Conservation (phyloP, 1,140 invertebrate species). For the Rhynchophorus ferrugineus region DNA sequence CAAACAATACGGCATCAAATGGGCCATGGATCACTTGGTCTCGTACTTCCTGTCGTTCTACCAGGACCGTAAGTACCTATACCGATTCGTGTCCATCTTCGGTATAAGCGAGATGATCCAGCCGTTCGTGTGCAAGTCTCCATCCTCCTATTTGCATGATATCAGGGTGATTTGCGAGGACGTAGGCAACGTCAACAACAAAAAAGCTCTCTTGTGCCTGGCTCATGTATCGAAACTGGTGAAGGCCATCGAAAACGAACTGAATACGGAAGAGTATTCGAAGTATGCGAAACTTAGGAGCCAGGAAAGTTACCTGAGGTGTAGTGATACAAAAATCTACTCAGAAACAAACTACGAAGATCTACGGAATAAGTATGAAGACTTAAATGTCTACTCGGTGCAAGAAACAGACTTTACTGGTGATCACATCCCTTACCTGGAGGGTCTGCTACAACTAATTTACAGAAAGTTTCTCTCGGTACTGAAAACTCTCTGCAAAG, state of each 20-base stretch:
- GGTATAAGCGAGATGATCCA: slow-evolving; percentile 33
- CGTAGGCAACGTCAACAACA: slow-evolving; percentile 3
- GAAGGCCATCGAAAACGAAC: slow-evolving; percentile 18
- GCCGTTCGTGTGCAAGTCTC: slow-evolving; percentile 21
- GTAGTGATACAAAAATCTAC: slow-evolving; percentile 24
- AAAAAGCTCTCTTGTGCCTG: slow-evolving; percentile 14
- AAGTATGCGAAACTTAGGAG: slow-evolving; percentile 15
- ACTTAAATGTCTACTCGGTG: slow-evolving; percentile 15
- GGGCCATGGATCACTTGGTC: slow-evolving; percentile 28
- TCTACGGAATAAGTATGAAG: slow-evolving; percentile 18
- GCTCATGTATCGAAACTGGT: slow-evolving; percentile 20
- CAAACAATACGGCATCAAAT: slow-evolving; percentile 33
- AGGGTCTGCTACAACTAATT: slow-evolving; percentile 26
- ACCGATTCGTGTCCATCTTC: slow-evolving; percentile 32
- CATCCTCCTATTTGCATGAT: slow-evolving; percentile 18
- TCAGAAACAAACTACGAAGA: slow-evolving; percentile 25
- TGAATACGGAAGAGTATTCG: slow-evolving; percentile 20
- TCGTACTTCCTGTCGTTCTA: slow-evolving; percentile 27
- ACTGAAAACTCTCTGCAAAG: slow-evolving; percentile 17
- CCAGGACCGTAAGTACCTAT: slow-evolving; percentile 27
- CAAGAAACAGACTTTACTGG: slow-evolving; percentile 8
- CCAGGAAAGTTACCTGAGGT: slow-evolving; percentile 15
- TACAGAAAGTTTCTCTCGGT: slow-evolving; percentile 25
- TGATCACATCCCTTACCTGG: slow-evolving; percentile 19
- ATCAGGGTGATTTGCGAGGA: slow-evolving; percentile 10